phyloP scores from a whole-genome alignment of 2,888 invertebrate genomes.

The Lymantria monacha region DNA sequence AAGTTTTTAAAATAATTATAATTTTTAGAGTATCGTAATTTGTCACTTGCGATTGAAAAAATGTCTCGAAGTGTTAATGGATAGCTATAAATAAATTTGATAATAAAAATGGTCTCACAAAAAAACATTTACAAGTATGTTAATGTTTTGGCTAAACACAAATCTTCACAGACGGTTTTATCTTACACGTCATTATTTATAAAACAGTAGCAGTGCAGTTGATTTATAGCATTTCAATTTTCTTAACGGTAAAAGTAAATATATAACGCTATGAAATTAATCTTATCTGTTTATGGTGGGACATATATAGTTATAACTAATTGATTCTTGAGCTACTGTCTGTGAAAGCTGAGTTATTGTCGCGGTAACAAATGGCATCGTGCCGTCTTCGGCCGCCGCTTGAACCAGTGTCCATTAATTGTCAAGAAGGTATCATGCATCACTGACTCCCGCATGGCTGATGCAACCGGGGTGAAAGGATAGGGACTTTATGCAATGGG shows the following conservation, averaged over 20 bases:
- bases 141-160: not conserved
- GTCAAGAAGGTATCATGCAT: slow-evolving; percentile 36
- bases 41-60: not conserved
- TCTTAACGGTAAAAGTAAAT: slow-evolving; percentile 9
- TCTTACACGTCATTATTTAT: not conserved
- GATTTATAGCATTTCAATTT: slow-evolving; percentile 2
- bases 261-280: slow-evolving; percentile 19
- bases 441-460: slow-evolving; percentile 35
- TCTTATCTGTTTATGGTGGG: slow-evolving; percentile 21
- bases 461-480: slow-evolving; percentile 36
- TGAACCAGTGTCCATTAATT: slow-evolving; percentile 3
- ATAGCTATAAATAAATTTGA: not conserved
- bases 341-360: slow-evolving; percentile 32
- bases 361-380: slow-evolving; percentile 32
- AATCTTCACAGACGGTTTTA: not conserved
- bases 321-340: slow-evolving; percentile 31
- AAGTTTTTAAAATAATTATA: too few species aligned
- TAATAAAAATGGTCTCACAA: not conserved
- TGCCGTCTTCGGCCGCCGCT: slow-evolving; percentile 11
- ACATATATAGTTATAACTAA: slow-evolving; percentile 26
- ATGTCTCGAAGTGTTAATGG: not conserved
- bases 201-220: not conserved
- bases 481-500: slow-evolving; percentile 16
- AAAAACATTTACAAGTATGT: not conserved
- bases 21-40: not conserved